A percentile compares a stretch with the other conserved stretches of the same genome.
Evolutionary conservation across 2,888 invertebrate genomes (phyloP).

Genomic region (Sesia apiformis): DNA sequence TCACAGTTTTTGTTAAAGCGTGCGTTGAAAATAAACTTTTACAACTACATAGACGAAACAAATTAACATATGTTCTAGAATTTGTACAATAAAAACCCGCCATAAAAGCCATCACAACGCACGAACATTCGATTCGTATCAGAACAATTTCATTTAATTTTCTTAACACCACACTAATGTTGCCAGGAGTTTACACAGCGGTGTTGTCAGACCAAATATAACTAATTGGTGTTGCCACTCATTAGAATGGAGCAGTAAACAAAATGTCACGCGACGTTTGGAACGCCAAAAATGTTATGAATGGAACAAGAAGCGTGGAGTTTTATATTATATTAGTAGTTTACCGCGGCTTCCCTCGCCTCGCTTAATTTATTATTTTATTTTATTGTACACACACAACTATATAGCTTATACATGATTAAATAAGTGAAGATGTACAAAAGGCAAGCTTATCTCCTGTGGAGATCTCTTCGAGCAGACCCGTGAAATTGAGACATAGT

Average conservation of each 20-base stretch:
- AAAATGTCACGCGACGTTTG: slow-evolving; percentile 24
- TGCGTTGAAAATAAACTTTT: not conserved
- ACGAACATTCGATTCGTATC: slow-evolving; percentile 16
- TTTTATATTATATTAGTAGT: not conserved
- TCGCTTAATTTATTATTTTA: too few relatives aligned
- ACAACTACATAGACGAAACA: not conserved
- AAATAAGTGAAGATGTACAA: too few relatives aligned
- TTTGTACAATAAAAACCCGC: not conserved
- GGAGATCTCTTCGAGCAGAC: too few relatives aligned
- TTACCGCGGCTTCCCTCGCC: too few relatives aligned
- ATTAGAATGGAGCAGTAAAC: slow-evolving; percentile 30
- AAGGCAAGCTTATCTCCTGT: too few relatives aligned
- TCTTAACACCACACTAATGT: slow-evolving; percentile 23
- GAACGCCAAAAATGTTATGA: slow-evolving; percentile 6
- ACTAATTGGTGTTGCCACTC: slow-evolving; percentile 46
- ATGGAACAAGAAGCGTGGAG: slow-evolving; percentile 12
- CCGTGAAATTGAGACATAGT: too few relatives aligned
- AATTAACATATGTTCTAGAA: not conserved
- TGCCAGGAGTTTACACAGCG: slow-evolving; percentile 23
- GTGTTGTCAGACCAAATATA: slow-evolving; percentile 27
- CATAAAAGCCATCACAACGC: slow-evolving; percentile 2
- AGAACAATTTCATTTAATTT: slow-evolving; percentile 47
- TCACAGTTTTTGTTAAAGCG: not conserved
- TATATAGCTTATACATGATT: too few relatives aligned
- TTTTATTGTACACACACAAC: too few relatives aligned